Base-by-base conservation (phyloP, 2,113 vertebrate genomes). In the Callithrix jacchus region DNA sequence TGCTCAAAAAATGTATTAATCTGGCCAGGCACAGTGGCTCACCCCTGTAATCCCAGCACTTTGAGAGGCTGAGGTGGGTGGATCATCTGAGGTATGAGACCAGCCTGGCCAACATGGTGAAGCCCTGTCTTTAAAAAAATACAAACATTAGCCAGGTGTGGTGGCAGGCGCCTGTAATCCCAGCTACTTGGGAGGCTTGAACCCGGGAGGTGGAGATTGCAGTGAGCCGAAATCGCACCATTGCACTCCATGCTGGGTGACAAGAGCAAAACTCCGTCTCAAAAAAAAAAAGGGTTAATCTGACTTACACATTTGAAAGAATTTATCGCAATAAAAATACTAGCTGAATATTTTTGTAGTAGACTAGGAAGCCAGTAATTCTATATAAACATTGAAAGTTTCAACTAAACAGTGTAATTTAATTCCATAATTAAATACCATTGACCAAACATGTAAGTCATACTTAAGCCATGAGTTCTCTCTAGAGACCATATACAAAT, bases 361-460 rank as follows among this genome's bases (percentile, higher is more conserved):
- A 12, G 74, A 61, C n/a, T 54, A 76, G 30, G 40, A 86, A 93
- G 52, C 30, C 79, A 95, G 64, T 52, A 42, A 87, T 87, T 70
- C 30, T 94, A 49, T 45, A 82, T 52, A 89, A 89, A 74, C 18
- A n/a, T 37, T 89, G 52, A 32, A 91, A 76, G 47, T 92, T 80
- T 94, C n/a, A 89, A 73, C 6, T 79, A 92, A 96, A 18, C 80
- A 89, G 52, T 71, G 66, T 85, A 89, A 92, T 71, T 66, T 85
- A 94, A 88, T 79, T 81, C 32, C 20, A 89, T 61, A 80, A 94
- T 70, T 76, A 82, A 89, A 49, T 81, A 89, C 37, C 66, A 86
- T 30, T 86, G 73, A 89, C 49, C 54, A 86, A 85, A 93, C 8
- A 73, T 35, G n/a, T 89, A 94, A 97, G 37, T 27, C 42, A 89